Percentiles rank a stretch among this genome's conserved stretches.
These are phyloP conservation scores for Drosophila auraria DNA, from an alignment of 1,140 invertebrate genomes.

Conservation along the genomic window DNA sequence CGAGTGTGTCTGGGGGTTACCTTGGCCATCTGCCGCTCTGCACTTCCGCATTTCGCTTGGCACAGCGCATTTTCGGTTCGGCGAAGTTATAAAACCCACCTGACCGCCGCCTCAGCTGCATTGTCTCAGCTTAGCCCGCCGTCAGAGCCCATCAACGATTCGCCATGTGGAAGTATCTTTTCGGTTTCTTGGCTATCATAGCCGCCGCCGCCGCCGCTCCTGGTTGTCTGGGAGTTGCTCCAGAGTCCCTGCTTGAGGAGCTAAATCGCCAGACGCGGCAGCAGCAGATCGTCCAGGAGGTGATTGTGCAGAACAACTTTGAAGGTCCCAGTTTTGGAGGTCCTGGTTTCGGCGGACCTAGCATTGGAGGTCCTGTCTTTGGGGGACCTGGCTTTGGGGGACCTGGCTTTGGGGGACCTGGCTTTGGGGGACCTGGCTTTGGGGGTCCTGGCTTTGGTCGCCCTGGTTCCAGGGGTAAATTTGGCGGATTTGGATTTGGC, in stretches of 20 bases:
- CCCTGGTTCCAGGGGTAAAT: neutral
- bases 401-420: slow-evolving; percentile 11
- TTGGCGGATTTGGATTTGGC: neutral
- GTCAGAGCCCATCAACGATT: neutral
- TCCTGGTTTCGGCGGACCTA: neutral
- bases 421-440: neutral
- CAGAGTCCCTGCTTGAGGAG: neutral
- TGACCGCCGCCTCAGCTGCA: slow-evolving; percentile 3
- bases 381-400: neutral
- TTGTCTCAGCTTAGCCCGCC: slow-evolving; percentile 9
- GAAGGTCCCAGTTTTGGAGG: neutral
- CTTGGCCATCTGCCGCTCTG: slow-evolving; percentile 3
- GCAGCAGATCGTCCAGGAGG: slow-evolving; percentile 29
- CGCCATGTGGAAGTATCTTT: slow-evolving; percentile 23
- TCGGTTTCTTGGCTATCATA: slow-evolving; percentile 10
- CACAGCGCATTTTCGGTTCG: slow-evolving; percentile 7
- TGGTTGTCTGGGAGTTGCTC: neutral
- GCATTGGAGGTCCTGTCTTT: neutral
- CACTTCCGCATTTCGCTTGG: slow-evolving; percentile 11
- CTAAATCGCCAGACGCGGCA: slow-evolving; percentile 1
- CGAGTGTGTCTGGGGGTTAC: neutral
- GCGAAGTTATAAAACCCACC: slow-evolving; percentile 22
- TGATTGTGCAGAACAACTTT: slow-evolving; percentile 25
- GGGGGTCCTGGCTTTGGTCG: neutral
- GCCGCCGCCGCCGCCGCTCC: neutral